These are phyloP conservation scores for Carassius gibelio DNA, from an alignment of 2,113 vertebrate species.

Conservation along the genomic window DNA sequence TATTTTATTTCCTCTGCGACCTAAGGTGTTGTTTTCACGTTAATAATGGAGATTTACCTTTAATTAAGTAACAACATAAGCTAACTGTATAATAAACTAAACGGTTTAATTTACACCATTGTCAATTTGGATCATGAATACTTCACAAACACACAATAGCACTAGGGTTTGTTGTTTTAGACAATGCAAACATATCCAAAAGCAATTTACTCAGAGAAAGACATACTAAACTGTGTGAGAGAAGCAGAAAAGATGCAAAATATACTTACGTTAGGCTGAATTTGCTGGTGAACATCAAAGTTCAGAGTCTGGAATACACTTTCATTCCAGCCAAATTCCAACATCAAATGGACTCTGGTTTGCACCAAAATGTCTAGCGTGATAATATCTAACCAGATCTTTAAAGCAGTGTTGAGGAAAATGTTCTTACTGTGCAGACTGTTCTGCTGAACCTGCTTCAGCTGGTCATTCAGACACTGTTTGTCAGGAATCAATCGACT, in stretches of 20 bases:
- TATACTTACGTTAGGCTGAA: not conserved
- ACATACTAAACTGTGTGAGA: not conserved
- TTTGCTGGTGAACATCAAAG: not conserved
- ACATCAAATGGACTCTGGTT: not conserved
- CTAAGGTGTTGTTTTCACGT: not conserved
- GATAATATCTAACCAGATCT: not conserved
- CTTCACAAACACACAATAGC: not conserved
- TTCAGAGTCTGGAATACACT: not conserved
- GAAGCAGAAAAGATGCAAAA: not conserved
- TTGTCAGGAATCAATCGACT: constrained; percentile 95
- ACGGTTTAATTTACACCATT: not conserved
- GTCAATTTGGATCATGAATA: not conserved
- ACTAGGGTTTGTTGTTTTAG: not conserved
- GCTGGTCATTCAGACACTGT: constrained; percentile 91
- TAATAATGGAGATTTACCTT: not conserved
- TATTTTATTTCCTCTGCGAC: not conserved
- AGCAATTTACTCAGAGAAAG: not conserved
- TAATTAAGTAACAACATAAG: not conserved
- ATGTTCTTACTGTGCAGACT: constrained; percentile 89
- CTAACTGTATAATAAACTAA: not conserved
- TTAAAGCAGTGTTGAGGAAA: not conserved
- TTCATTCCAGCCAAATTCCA: not conserved
- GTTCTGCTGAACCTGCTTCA: constrained; percentile 97
- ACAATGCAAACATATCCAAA: not conserved
- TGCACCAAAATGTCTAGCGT: not conserved